Evolutionary conservation across 1,140 invertebrate genomes (phyloP).

Genomic region (Ceratitis capitata): DNA sequence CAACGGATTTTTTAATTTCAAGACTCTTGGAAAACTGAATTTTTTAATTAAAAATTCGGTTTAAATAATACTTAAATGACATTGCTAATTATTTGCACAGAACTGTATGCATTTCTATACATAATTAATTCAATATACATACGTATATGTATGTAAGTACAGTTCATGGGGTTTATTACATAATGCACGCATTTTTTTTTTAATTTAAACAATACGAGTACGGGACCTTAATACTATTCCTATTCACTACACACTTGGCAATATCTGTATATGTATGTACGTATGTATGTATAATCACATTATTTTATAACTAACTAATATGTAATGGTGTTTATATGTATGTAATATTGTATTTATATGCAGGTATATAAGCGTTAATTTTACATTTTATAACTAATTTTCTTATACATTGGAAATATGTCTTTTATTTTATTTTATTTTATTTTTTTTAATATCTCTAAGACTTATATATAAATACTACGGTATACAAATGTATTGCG

Average conservation of each 20-base stretch:
- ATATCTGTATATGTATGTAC: neutral
- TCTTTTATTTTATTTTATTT: no score
- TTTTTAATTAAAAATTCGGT: no score
- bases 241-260: neutral
- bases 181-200: no score
- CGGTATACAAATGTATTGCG: no score
- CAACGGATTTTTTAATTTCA: no score
- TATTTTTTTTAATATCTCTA: no score
- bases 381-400: no score
- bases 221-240: neutral
- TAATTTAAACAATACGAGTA: neutral
- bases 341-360: neutral
- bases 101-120: neutral
- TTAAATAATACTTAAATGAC: no score
- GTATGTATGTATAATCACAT: neutral
- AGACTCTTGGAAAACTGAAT: no score
- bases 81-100: neutral
- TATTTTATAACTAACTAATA: neutral
- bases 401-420: no score
- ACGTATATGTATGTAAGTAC: neutral
- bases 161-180: neutral
- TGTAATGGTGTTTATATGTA: neutral
- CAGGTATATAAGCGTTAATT: no score
- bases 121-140: neutral
- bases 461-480: no score